A percentile compares a stretch with the other conserved stretches of the same genome.
These are phyloP conservation scores for Phenganax subtilis DNA, from an alignment of 92 coral and sea anemone genomes.

Conservation along the genomic window DNA sequence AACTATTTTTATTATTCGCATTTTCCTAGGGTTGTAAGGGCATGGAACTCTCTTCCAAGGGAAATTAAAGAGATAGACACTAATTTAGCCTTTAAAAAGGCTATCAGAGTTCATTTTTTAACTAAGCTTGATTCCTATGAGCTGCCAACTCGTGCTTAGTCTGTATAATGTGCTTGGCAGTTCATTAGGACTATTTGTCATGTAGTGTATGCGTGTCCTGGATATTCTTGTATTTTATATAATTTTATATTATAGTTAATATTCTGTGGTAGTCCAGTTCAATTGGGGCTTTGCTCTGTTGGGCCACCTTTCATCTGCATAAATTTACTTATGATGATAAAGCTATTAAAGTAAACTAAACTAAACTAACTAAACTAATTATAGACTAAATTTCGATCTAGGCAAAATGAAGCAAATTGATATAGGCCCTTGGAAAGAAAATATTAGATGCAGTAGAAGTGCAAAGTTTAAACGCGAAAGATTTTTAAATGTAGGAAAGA, in stretches of 20 bases:
- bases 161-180: neutral
- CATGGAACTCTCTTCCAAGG: neutral
- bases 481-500: too few relatives aligned
- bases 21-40: conserved; percentile 4
- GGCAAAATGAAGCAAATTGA: too few relatives aligned
- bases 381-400: too few relatives aligned
- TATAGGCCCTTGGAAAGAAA: too few relatives aligned
- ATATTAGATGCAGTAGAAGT: too few relatives aligned
- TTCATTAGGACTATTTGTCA: neutral
- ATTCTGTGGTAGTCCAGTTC: neutral
- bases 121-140: neutral
- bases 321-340: neutral
- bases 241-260: too few relatives aligned
- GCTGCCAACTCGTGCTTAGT: neutral
- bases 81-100: neutral
- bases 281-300: neutral
- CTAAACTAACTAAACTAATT: too few relatives aligned
- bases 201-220: neutral
- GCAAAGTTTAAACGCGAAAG: too few relatives aligned
- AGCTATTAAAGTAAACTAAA: too few relatives aligned
- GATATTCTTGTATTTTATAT: too few relatives aligned
- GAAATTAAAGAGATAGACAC: conserved; percentile 2
- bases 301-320: neutral
- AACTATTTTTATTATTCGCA: neutral
- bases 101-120: neutral